phyloP scores from a whole-genome alignment of 2,797 vertebrate species.

The Dryobates pubescens region DNA sequence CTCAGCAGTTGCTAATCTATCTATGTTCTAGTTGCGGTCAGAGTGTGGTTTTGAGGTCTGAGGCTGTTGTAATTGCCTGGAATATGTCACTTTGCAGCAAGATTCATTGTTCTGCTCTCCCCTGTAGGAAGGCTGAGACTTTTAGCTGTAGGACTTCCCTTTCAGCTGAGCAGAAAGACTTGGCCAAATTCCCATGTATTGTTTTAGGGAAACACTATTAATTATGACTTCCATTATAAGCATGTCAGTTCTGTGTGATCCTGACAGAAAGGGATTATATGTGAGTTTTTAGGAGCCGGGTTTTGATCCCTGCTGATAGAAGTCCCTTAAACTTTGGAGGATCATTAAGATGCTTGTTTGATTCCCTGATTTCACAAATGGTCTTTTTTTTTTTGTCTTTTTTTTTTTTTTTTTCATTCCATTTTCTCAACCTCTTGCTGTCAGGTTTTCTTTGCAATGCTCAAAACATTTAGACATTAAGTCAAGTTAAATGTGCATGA shows the following conservation, averaged over 20 bases:
- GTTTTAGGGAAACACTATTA: slow-evolving; percentile 31
- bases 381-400: not conserved
- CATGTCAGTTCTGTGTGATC: not conserved
- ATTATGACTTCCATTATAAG: slow-evolving; percentile 27
- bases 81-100: slow-evolving; percentile 12
- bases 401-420: not conserved
- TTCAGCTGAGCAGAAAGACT: not conserved
- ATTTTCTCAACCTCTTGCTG: not conserved
- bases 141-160: slow-evolving; percentile 32
- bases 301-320: slow-evolving; percentile 14
- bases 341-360: not conserved
- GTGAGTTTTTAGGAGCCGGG: not conserved
- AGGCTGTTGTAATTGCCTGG: slow-evolving; percentile 53
- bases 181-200: slow-evolving; percentile 8
- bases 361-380: not conserved
- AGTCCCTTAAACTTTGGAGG: not conserved
- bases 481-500: not conserved
- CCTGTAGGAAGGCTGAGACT: not conserved
- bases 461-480: not conserved
- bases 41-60: slow-evolving; percentile 32
- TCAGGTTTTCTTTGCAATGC: slow-evolving; percentile 12
- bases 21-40: slow-evolving; percentile 48
- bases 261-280: slow-evolving; percentile 12
- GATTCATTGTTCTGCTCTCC: slow-evolving; percentile 33
- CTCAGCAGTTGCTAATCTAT: slow-evolving; percentile 40